Conservation (phyloP, 2,113 vertebrate genomes). For the Ophthalmolycus amberensis region DNA sequence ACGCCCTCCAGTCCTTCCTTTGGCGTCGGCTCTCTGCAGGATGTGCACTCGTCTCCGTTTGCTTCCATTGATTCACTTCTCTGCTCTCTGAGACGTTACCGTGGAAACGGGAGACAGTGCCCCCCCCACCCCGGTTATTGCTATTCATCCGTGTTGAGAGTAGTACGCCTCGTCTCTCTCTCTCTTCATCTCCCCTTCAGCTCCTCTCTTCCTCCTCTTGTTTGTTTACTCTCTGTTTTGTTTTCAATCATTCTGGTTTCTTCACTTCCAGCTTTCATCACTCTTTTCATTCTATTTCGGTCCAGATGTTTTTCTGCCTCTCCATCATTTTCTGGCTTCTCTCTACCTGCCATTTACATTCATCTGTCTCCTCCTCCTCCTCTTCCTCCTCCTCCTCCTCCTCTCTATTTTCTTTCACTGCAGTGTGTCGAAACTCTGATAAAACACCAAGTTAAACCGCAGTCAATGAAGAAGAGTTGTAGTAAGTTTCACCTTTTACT, state of each 20-base stretch:
- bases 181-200: background rate
- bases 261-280: background rate
- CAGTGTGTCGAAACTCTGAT: too few relatives aligned
- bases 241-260: background rate
- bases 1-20: slow-evolving; percentile 1
- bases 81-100: slow-evolving; percentile 53
- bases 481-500: too few relatives aligned
- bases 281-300: background rate
- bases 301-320: background rate
- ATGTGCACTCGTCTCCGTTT: slow-evolving; percentile 36
- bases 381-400: too few relatives aligned
- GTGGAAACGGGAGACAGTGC: slow-evolving; percentile 59
- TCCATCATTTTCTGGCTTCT: background rate
- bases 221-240: background rate
- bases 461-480: too few relatives aligned
- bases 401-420: too few relatives aligned
- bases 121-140: slow-evolving; percentile 19
- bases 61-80: slow-evolving; percentile 52
- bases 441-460: too few relatives aligned
- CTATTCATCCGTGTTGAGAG: slow-evolving; percentile 52
- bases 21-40: slow-evolving; percentile 32
- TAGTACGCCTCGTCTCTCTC: background rate
- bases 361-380: background rate
- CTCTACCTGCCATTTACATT: background rate
- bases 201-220: background rate